A percentile compares a stretch with the other conserved stretches of the same genome.
phyloP scores from a whole-genome alignment of 2,888 invertebrate species.

The Lacanobia wlatinum region DNA sequence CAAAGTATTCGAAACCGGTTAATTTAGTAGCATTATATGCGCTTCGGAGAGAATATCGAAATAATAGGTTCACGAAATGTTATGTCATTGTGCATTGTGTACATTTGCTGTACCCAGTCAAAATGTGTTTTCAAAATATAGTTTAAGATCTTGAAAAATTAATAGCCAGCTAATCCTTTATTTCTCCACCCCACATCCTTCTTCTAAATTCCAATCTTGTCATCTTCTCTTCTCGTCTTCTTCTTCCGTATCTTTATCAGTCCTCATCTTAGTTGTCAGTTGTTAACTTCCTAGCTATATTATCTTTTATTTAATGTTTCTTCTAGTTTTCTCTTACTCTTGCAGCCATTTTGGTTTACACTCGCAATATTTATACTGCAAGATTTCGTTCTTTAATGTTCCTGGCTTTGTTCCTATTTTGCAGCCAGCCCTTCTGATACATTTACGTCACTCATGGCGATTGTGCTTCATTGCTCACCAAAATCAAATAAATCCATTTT shows the following conservation, averaged over 20 bases:
- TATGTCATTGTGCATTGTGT: constrained; percentile 32
- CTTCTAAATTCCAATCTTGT: not conserved
- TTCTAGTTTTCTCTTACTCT: too few species aligned
- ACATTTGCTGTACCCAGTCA: not conserved
- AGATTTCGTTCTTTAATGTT: not conserved
- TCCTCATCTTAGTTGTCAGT: not conserved
- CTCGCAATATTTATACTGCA: too few species aligned
- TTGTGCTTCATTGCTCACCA: too few species aligned
- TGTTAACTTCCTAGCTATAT: too few species aligned
- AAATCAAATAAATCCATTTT: not conserved
- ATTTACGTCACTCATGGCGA: too few species aligned
- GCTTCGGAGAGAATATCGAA: constrained; percentile 26
- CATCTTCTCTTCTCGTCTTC: not conserved
- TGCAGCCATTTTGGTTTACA: too few species aligned
- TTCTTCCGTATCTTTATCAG: not conserved
- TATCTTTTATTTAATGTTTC: too few species aligned
- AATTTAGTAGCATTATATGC: constrained; percentile 48
- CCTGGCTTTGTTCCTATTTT: too few species aligned
- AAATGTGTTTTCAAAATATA: not conserved
- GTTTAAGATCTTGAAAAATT: too few species aligned
- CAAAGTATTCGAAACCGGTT: constrained; percentile 31
- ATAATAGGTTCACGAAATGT: constrained; percentile 32
- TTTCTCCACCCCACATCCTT: too few species aligned
- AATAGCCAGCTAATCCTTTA: too few species aligned
- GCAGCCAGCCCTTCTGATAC: too few species aligned